These are phyloP conservation scores for Aegotheles bennettii DNA, from an alignment of 2,113 vertebrate genomes.

Conservation along the genomic window DNA sequence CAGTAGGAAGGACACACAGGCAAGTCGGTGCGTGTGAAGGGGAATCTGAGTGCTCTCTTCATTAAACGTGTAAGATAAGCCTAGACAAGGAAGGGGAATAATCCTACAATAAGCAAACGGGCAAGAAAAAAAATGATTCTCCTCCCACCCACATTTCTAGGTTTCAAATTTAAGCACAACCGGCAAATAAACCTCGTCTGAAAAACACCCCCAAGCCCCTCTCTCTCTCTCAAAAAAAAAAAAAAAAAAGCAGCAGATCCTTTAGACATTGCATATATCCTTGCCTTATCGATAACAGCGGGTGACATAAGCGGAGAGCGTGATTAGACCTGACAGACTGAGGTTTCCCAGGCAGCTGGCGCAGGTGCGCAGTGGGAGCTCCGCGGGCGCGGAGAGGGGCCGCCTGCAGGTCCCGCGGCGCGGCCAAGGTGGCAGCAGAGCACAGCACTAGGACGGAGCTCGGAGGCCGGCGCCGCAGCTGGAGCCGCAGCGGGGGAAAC, in stretches of 20 bases:
- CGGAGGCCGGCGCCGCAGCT: not conserved
- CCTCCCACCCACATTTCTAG: not conserved
- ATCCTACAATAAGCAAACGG: not conserved
- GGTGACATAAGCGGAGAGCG: not conserved
- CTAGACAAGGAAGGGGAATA: not conserved
- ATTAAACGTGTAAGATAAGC: not conserved
- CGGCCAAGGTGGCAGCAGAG: conserved; percentile 78
- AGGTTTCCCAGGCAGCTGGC: not conserved
- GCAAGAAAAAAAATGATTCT: not conserved
- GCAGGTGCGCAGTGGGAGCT: not conserved
- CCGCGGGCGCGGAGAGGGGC: conserved; percentile 27
- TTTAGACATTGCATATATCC: not conserved
- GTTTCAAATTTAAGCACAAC: not conserved
- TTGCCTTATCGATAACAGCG: not conserved
- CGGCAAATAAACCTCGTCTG: not conserved
- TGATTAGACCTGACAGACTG: not conserved
- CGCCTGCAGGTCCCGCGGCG: conserved; percentile 63
- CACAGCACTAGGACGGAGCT: conserved; percentile 1
- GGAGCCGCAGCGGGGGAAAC: not conserved
- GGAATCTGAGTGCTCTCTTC: not conserved
- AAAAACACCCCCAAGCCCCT: not conserved
- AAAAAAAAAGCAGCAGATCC: not conserved
- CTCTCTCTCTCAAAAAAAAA: too few relatives aligned
- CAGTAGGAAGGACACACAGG: not conserved
- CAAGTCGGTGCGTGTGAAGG: not conserved